Evolutionary conservation across 2,888 invertebrate species (phyloP), one percentile per base, ranked within the genome.

Genomic region (Ornithoptera priamus): DNA sequence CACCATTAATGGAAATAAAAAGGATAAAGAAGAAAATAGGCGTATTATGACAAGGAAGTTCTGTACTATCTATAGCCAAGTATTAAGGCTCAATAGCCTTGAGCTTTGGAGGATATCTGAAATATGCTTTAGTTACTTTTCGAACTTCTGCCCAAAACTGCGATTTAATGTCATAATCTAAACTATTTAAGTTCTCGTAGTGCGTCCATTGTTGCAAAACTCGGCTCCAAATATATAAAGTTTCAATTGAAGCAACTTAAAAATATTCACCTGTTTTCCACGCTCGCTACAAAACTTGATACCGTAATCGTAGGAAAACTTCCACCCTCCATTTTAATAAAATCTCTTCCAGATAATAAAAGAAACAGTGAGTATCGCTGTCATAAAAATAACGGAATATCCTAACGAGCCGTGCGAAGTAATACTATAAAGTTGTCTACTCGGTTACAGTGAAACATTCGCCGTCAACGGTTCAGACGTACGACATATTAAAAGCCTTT

Each of bases 401-500:
- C 63, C 70, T 74, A 75, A 72, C 70, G 75, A 72, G 67, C 67
- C 73, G 72, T 73, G 71, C 70, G 71, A 70, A 73, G 73, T 76
- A 75, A 75, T 71, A 72, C 74, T 71, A 74, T 74, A 73, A 75
- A 76, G 53, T 73, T 73, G 71, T 76, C 72, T 71, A 69, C 72
- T 71, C 71, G 75, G 75, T 76, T 76, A 75, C 75, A 74, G 69
- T 73, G 72, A 75, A 78, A 75, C 76, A 76, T 80, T 81, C 81
- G 83, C 78, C 77, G 78, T 78, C 79, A 77, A 80, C 81, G 81
- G 84, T 80, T 81, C 80, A 85, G 87, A 84, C 80, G 77, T 82
- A 85, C 81, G 81, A 79, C 77, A 86, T 84, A 87, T 90, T 90
- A 89, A 89, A 89, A 79, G 85, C 83, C 84, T 85, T 82, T 86